Conservation (phyloP, 2,797 vertebrate genomes). For the Bovichtus variegatus region DNA sequence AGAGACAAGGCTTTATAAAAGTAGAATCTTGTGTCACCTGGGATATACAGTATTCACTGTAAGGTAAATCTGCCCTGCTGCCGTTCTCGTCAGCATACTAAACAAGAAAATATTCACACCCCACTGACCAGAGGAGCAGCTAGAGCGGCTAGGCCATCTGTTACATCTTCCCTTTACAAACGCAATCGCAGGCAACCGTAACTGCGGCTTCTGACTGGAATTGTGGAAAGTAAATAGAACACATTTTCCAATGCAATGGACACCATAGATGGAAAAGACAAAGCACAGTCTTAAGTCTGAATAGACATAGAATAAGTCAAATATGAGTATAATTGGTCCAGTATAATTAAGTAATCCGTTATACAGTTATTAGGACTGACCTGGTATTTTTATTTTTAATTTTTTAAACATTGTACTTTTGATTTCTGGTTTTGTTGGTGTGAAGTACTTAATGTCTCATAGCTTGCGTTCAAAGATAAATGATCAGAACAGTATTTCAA, state of each 20-base stretch:
- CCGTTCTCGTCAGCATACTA: background rate
- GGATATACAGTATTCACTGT: conserved; percentile 1
- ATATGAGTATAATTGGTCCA: background rate
- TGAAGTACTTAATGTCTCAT: background rate
- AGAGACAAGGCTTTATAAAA: background rate
- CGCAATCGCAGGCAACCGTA: background rate
- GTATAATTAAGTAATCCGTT: background rate
- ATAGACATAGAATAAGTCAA: background rate
- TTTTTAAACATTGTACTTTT: background rate
- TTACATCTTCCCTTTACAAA: conserved; percentile 22
- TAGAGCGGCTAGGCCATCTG: conserved; percentile 46
- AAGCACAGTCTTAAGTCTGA: background rate
- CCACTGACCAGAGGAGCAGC: conserved; percentile 35
- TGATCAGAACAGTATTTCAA: background rate
- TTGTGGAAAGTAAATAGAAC: conserved; percentile 15
- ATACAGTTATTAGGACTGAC: background rate
- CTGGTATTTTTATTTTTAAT: background rate
- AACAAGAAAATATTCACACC: conserved; percentile 33
- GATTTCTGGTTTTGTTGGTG: background rate
- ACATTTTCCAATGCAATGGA: background rate
- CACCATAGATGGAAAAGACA: background rate
- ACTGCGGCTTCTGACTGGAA: conserved; percentile 29
- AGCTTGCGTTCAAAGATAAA: background rate
- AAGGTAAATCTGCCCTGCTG: conserved; percentile 9
- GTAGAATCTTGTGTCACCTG: background rate